Percentiles rank a stretch among this genome's conserved stretches.
These are phyloP conservation scores for Melanotaenia trifasciata DNA, from an alignment of 2,797 vertebrate genomes.

Conservation along the genomic window DNA sequence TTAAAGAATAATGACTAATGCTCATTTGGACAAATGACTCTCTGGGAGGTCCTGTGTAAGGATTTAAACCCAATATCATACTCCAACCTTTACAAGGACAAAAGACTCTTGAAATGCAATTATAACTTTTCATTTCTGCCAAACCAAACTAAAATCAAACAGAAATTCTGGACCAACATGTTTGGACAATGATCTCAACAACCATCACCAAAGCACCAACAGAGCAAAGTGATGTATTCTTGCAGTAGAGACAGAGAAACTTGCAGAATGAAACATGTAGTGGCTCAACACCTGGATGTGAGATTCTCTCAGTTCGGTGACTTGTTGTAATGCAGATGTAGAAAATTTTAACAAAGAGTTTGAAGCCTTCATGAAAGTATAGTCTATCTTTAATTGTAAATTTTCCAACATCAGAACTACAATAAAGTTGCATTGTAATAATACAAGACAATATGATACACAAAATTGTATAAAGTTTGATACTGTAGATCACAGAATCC, in stretches of 20 bases:
- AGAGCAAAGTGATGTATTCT: background rate
- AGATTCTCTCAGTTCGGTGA: background rate
- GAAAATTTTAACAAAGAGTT: background rate
- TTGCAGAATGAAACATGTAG: background rate
- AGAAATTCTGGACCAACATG: too few relatives aligned
- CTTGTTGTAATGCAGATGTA: background rate
- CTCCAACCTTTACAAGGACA: slow-evolving; percentile 63
- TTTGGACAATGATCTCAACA: too few relatives aligned
- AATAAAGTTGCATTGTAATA: background rate
- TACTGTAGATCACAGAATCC: too few relatives aligned
- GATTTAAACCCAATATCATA: slow-evolving; percentile 77
- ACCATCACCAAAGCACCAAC: background rate
- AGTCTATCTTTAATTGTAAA: background rate
- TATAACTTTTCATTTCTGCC: slow-evolving; percentile 57
- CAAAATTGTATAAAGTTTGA: too few relatives aligned
- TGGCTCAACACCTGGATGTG: background rate
- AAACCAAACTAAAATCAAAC: background rate
- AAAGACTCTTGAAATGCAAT: slow-evolving; percentile 44
- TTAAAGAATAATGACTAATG: slow-evolving; percentile 80
- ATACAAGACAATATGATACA: too few relatives aligned
- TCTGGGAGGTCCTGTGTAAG: slow-evolving; percentile 71
- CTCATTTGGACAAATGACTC: slow-evolving; percentile 86
- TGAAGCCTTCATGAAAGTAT: background rate
- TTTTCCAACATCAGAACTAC: too few relatives aligned
- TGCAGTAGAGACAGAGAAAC: background rate